These are phyloP conservation scores for Podarcis muralis DNA, from an alignment of 2,113 vertebrate species.

Conservation along the genomic window DNA sequence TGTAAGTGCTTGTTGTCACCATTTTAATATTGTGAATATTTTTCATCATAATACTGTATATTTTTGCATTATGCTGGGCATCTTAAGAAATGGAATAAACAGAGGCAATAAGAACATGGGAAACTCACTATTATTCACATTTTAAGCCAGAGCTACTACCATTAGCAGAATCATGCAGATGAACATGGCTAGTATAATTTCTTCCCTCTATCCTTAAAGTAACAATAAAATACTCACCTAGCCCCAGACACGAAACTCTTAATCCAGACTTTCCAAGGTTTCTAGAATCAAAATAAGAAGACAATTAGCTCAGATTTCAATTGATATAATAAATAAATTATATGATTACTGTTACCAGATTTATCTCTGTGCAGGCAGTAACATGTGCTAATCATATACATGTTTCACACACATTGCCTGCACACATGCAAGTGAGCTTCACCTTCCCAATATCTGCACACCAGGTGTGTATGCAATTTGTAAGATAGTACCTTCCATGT, in stretches of 20 bases:
- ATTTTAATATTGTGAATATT: too few relatives aligned
- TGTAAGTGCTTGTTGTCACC: too few relatives aligned
- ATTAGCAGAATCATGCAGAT: neutral
- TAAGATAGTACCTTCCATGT: neutral
- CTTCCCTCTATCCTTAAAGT: neutral
- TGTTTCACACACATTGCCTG: neutral
- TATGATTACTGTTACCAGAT: neutral
- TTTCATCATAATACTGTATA: too few relatives aligned
- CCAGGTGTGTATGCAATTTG: neutral
- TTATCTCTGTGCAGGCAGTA: neutral
- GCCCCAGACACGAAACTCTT: constrained; percentile 90
- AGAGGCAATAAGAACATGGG: too few relatives aligned
- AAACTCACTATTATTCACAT: neutral
- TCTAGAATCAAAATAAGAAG: constrained; percentile 74
- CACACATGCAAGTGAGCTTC: neutral
- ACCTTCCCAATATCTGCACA: neutral
- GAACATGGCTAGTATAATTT: neutral
- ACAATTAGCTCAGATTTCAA: neutral
- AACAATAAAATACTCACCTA: constrained; percentile 83
- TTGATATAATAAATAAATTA: neutral
- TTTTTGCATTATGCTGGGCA: too few relatives aligned
- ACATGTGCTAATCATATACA: neutral
- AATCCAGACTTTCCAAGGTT: constrained; percentile 97
- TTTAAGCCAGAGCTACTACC: neutral
- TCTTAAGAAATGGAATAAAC: too few relatives aligned